Conservation (phyloP, 1,140 invertebrate species). For the Hetaerina americana region DNA sequence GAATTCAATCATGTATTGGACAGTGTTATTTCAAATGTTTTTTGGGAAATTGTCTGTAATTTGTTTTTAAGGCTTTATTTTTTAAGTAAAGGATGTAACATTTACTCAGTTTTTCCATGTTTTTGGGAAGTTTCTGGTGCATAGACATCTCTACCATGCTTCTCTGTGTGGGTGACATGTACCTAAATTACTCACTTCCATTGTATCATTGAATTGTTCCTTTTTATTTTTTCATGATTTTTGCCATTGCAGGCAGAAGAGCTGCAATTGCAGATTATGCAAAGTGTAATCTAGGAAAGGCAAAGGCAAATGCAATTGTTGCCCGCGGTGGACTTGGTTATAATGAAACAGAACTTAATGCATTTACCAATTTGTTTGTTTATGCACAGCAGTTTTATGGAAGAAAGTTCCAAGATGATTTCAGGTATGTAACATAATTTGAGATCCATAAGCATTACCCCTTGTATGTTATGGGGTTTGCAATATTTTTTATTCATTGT, state of each 20-base stretch:
- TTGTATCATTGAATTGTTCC: background rate
- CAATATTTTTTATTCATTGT: too few species aligned
- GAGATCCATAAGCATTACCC: too few species aligned
- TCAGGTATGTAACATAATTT: constrained; percentile 39
- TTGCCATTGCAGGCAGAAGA: constrained; percentile 44
- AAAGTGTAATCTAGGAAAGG: constrained; percentile 79
- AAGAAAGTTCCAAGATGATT: constrained; percentile 67
- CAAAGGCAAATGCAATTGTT: constrained; percentile 84
- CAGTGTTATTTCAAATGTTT: too few species aligned
- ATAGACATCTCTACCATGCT: background rate
- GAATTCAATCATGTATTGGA: too few species aligned
- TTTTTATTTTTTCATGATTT: constrained; percentile 9
- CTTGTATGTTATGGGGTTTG: too few species aligned
- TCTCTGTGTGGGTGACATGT: background rate
- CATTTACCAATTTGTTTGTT: constrained; percentile 74
- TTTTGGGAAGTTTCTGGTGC: too few species aligned
- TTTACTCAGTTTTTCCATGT: too few species aligned
- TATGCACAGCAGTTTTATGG: constrained; percentile 87
- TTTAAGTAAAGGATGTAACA: too few species aligned
- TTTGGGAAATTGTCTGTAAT: too few species aligned
- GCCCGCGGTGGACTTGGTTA: constrained; percentile 58
- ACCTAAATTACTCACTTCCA: background rate
- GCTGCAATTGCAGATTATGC: constrained; percentile 63
- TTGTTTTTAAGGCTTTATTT: too few species aligned
- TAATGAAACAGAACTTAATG: constrained; percentile 67